A percentile compares a stretch with the other conserved stretches of the same genome.
These are phyloP conservation scores for Tokudaia tokunoshimensis DNA, from an alignment of 2,797 vertebrate genomes.

Conservation along the genomic window DNA sequence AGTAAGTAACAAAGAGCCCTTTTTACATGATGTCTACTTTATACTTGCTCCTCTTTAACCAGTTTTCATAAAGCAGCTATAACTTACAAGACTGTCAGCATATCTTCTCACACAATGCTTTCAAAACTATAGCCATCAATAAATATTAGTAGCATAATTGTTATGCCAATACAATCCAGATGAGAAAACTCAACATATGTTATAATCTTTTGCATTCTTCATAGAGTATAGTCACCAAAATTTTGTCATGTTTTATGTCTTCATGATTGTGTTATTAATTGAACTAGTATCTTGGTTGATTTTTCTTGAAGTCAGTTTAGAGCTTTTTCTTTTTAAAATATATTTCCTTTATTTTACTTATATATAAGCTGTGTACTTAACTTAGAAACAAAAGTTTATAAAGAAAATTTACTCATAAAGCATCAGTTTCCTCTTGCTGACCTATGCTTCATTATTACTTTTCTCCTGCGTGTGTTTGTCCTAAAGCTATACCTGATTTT, in stretches of 20 bases:
- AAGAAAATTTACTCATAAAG: background rate
- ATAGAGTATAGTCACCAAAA: background rate
- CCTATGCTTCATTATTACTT: background rate
- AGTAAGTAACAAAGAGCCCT: background rate
- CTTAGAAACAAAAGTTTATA: constrained; percentile 32
- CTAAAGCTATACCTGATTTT: background rate
- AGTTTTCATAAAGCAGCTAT: background rate
- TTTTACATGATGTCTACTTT: background rate
- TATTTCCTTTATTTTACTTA: constrained; percentile 29
- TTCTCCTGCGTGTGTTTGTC: background rate
- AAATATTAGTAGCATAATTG: background rate
- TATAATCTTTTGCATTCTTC: background rate
- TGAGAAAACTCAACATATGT: background rate
- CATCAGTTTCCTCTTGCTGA: background rate
- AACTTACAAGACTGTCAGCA: background rate
- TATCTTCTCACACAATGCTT: background rate
- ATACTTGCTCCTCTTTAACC: background rate
- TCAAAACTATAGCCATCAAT: background rate
- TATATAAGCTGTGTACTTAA: background rate
- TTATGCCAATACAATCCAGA: background rate
- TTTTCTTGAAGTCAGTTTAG: background rate
- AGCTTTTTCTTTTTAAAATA: background rate
- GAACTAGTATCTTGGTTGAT: background rate
- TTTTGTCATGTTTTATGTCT: background rate
- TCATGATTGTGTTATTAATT: background rate